Evolutionary conservation across 2,113 vertebrate genomes (phyloP).

Genomic region (Cinclus mexicanus): DNA sequence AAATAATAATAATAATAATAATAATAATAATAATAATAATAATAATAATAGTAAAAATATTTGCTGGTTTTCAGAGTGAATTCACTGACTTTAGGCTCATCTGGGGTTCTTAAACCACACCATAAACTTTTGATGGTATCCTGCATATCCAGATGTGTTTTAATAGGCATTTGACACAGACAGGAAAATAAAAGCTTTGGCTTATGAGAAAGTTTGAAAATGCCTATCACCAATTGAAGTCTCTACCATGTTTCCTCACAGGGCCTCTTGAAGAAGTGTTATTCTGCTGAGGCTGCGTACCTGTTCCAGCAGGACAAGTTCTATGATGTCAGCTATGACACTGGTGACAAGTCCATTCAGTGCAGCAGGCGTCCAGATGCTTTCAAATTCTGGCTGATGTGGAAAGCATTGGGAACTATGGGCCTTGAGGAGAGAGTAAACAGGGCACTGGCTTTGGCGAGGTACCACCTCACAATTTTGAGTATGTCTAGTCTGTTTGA

Average conservation of each 20-base stretch:
- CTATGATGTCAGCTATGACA: constrained; percentile 85
- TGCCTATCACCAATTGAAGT: not conserved
- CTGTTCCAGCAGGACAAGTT: constrained; percentile 89
- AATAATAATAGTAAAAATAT: no score
- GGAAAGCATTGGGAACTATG: constrained; percentile 83
- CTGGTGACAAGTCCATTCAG: constrained; percentile 86
- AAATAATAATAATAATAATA: not conserved
- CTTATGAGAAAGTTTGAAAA: not conserved
- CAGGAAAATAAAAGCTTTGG: not conserved
- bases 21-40: no score
- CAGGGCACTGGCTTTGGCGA: constrained; percentile 79
- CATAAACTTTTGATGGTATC: not conserved
- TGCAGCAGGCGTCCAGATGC: constrained; percentile 85
- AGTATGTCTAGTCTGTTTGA: not conserved
- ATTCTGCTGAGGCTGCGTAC: constrained; percentile 80
- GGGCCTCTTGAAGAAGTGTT: constrained; percentile 82
- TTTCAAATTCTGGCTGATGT: constrained; percentile 87
- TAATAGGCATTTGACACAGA: not conserved
- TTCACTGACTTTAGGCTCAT: not conserved
- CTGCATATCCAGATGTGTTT: not conserved
- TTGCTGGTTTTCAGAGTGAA: not conserved
- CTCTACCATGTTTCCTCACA: constrained; percentile 8
- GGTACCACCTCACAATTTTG: constrained; percentile 42
- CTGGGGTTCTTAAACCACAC: not conserved
- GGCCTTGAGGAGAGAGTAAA: constrained; percentile 85